A percentile compares a stretch with the other conserved stretches of the same genome.
Evolutionary conservation across 2,797 vertebrate genomes (phyloP).

Genomic region (Sebastes itinus): DNA sequence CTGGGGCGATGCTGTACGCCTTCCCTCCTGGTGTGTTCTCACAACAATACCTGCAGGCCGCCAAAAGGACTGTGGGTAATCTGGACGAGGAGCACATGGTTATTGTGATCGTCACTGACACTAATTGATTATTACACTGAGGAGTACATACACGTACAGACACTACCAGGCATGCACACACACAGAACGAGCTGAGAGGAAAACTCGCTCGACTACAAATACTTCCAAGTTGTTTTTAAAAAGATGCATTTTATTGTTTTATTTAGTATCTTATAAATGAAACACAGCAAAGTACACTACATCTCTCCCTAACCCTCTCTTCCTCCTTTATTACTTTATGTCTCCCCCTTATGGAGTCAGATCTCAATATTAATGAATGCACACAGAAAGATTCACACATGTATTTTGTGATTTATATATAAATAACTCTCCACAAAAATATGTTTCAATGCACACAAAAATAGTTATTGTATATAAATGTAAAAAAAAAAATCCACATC

Average conservation of each 20-base stretch:
- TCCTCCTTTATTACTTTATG: not conserved
- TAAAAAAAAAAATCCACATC: no score
- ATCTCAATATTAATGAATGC: no score
- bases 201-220: not conserved
- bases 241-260: constrained; percentile 36
- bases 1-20: constrained; percentile 95
- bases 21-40: constrained; percentile 98
- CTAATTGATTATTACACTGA: constrained; percentile 63
- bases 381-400: no score
- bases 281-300: constrained; percentile 40
- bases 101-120: constrained; percentile 93
- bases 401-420: no score
- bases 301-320: not conserved
- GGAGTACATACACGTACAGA: not conserved
- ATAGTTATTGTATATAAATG: no score
- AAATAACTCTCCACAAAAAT: no score
- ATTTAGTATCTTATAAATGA: constrained; percentile 3
- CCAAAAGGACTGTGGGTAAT: constrained; percentile 91
- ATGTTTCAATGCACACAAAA: no score
- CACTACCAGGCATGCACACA: not conserved
- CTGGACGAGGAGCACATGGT: constrained; percentile 98
- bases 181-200: not conserved
- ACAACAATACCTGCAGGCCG: constrained; percentile 94
- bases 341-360: not conserved
- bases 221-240: constrained; percentile 34